phyloP scores from a whole-genome alignment of 2,113 vertebrate species.

The Psilopogon haemacephalus region DNA sequence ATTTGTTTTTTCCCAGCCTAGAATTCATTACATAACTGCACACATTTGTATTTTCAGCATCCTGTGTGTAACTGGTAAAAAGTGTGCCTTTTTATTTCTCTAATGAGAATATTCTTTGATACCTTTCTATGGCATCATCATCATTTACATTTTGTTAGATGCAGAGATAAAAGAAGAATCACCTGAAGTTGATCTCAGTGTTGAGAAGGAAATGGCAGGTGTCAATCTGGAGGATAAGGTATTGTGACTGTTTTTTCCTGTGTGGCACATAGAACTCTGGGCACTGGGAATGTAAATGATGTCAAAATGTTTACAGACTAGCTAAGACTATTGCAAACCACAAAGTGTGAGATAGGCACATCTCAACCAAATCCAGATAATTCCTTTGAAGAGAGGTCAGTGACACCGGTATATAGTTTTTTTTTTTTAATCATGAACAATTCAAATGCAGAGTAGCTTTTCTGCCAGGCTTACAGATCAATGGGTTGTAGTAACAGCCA shows the following conservation, averaged over 20 bases:
- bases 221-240: constrained; percentile 71
- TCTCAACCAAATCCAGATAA: background rate
- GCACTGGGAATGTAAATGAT: background rate
- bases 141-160: no score
- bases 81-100: background rate
- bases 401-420: background rate
- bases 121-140: constrained; percentile 3
- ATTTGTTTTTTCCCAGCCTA: background rate
- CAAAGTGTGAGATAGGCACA: background rate
- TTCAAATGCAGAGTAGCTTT: background rate
- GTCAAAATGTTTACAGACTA: background rate
- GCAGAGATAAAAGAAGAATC: constrained; percentile 61
- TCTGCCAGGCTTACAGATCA: background rate
- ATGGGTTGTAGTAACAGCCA: background rate
- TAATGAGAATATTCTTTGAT: background rate
- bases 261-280: background rate
- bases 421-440: background rate
- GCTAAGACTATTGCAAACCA: background rate
- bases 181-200: constrained; percentile 31
- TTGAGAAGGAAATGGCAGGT: constrained; percentile 43
- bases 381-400: background rate
- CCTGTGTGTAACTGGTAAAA: background rate
- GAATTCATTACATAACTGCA: background rate
- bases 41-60: background rate
- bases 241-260: constrained; percentile 34